Base-by-base conservation (phyloP, 2,888 invertebrate species). In the Meiosimyza decipiens region DNA sequence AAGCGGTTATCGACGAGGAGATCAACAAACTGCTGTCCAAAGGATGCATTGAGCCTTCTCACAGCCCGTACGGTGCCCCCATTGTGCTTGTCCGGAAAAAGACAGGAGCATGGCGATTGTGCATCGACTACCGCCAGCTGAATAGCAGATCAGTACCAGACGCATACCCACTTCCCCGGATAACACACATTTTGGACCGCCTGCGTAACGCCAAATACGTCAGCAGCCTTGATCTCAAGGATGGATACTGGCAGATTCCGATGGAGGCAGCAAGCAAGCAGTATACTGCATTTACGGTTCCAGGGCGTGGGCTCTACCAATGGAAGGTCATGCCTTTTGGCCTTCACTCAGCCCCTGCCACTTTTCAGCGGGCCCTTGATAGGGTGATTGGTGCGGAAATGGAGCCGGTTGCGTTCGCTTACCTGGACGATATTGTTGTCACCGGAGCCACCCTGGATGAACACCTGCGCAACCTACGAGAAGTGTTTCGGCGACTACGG, bases 241-340 rank as follows among this genome's bases (percentile, higher is more conserved):
- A 71, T n/a, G 74, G 74, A 2, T 74, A 74, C 11, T 73, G 73
- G 71, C 73, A 71, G 18, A 72, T 73, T 15, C 72, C 71, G 0
- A 55, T 75, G 2, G 52, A 33, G 4, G 15, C 13, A 4, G 2
- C 57, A 0, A 59, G 57, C 1, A 60, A 57, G 64, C 40, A 9
- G 1, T 71, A 59, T 11, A 73, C 73, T 0, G 71, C 72, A 1
- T 72, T 74, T 16, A 72, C 63, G 0, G 72, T 71, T 0, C 67
- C 74, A 0, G 72, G 69, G 0, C 65, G 73, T 9, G 71, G 74
- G 0, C 28, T 71, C 5, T 71, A 62, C 9, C 71, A 73, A 28
- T 74, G 73, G 60, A 68, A 57, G 13, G 73, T 73, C 1, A 74
- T 72, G 72, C 72, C 74, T 0, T 74, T 74, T 16, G 73, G 73